Evolutionary conservation across 2,113 vertebrate species (phyloP), one percentile per base, ranked within the genome.

Genomic region (Herpailurus yagouaroundi): DNA sequence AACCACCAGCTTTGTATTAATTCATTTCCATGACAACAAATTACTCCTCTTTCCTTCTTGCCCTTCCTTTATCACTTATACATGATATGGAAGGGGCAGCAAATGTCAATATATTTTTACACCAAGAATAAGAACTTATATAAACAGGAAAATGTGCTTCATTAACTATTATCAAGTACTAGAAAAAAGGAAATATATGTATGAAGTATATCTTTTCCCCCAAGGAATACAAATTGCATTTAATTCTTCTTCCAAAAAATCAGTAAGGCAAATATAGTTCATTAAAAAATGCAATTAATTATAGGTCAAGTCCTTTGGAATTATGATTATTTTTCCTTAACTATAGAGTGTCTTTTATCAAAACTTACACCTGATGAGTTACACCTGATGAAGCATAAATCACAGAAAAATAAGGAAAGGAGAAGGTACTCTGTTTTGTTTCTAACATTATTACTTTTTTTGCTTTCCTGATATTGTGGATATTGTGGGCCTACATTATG

Each of bases 11-110:
- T 94, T 92, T 86, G 82, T 86, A 74, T 82, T 93, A 93, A 89
- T 31, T 95, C 57, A 83, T 98, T 96, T 98, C 92, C 92, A 95
- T 96, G 83, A 90, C 95, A 92, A 95, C 86, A 92, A 84, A 94
- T 94, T 83, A 86, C 66, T 48, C 25, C 16, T 45, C 55, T 91
- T 83, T 89, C 14, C n/a, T 48, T 55, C 69, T 92, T 92, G 10
- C 23, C 50, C 63, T 90, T 77, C 52, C 63, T 89, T 55, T 11
- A 31, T 93, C 60, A 86, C 33, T 95, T 88, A 76, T 12, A 93
- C 27, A n/a, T 68, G 36, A 48, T 69, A 71, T 31, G 33, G 50
- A 94, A 95, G 71, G 48, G 52, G 38, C 19, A 89, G 52, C 12
- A 31, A 94, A 77, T 85, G 14, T 89, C 92, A n/a, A 16, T 87